A percentile compares a stretch with the other conserved stretches of the same genome.
These are phyloP conservation scores for Equus quagga DNA, from an alignment of 2,113 vertebrate genomes.

Conservation along the genomic window DNA sequence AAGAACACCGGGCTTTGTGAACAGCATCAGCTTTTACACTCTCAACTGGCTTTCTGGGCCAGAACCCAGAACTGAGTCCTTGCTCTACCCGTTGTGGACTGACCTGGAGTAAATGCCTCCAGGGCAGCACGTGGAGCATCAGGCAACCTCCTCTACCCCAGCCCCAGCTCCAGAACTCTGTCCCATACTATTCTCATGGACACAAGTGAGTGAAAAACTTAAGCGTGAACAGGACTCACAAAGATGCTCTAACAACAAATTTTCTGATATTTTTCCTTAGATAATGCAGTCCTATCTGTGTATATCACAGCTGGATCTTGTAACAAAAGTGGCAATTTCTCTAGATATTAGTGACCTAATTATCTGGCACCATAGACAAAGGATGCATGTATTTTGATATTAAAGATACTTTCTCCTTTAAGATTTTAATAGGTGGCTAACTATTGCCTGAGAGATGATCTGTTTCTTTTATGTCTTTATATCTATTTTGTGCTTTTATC, in stretches of 20 bases:
- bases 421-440: slow-evolving; percentile 55
- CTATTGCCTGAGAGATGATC: slow-evolving; percentile 12
- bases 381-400: slow-evolving; percentile 68
- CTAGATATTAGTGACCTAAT: slow-evolving; percentile 80
- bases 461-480: slow-evolving; percentile 47
- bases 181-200: neutral
- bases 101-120: neutral
- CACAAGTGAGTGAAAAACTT: neutral
- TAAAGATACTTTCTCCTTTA: slow-evolving; percentile 66
- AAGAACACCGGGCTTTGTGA: neutral
- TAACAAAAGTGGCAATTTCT: slow-evolving; percentile 82
- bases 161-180: accelerated
- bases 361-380: slow-evolving; percentile 71
- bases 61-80: neutral
- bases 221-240: neutral
- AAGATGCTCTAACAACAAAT: neutral
- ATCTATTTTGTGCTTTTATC: slow-evolving; percentile 58
- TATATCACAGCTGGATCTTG: slow-evolving; percentile 72
- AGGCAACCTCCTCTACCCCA: neutral
- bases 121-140: neutral
- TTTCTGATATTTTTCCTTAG: slow-evolving; percentile 61
- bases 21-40: neutral
- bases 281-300: slow-evolving; percentile 60
- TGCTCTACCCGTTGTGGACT: neutral
- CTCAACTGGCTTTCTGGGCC: neutral